Conservation (phyloP, 2,797 vertebrate genomes). For the Pseudochirops corinnae region DNA sequence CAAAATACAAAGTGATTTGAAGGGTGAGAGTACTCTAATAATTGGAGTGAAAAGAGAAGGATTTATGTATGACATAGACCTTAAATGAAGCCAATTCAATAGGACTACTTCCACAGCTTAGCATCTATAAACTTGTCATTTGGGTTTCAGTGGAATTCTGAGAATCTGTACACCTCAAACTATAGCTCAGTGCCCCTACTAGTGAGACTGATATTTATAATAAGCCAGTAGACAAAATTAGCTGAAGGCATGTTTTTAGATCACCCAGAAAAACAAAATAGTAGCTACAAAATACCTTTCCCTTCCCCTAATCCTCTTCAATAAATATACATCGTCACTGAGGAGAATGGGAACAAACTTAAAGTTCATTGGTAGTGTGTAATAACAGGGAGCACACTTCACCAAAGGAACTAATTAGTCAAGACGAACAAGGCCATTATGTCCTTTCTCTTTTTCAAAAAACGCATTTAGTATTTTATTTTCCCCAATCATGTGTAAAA, state of each 20-base stretch:
- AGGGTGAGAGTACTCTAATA: not conserved
- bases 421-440: not conserved
- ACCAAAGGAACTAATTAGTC: not conserved
- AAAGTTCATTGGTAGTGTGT: not conserved
- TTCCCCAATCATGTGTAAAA: too few species aligned
- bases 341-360: not conserved
- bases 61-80: not conserved
- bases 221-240: not conserved
- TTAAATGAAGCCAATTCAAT: not conserved
- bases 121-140: not conserved
- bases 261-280: not conserved
- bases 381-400: not conserved
- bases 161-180: not conserved
- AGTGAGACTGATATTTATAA: not conserved
- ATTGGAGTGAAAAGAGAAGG: not conserved
- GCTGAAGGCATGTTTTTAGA: not conserved
- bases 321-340: not conserved
- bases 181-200: not conserved
- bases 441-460: not conserved
- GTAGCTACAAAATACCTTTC: not conserved
- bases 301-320: not conserved
- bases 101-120: not conserved
- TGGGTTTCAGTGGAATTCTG: not conserved
- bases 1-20: not conserved
- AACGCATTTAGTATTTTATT: too few species aligned